phyloP scores from a whole-genome alignment of 2,888 invertebrate genomes.

The Phrixothrix hirtus region DNA sequence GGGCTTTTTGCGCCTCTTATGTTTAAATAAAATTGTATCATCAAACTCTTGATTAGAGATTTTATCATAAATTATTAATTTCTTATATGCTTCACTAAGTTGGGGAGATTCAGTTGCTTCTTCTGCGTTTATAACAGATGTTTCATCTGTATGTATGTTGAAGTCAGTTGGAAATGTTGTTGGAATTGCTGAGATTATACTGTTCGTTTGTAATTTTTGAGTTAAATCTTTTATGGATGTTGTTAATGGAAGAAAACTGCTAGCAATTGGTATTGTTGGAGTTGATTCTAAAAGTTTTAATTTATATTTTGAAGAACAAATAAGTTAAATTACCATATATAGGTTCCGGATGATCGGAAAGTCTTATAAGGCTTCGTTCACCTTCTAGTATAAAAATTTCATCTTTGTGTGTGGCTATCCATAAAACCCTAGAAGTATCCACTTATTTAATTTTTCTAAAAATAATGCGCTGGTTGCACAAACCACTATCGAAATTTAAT shows the following conservation, averaged over 20 bases:
- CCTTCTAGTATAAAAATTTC: constrained; percentile 86
- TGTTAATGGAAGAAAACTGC: constrained; percentile 36
- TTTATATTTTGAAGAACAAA: no score
- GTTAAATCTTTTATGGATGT: constrained; percentile 49
- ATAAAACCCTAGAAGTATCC: constrained; percentile 62
- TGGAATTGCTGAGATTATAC: constrained; percentile 46
- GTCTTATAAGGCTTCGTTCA: constrained; percentile 74
- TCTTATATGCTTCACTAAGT: constrained; percentile 52
- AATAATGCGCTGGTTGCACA: neutral
- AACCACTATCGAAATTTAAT: no score
- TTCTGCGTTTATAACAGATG: constrained; percentile 65
- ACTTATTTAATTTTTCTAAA: no score
- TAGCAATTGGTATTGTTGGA: constrained; percentile 17
- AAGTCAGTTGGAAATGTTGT: constrained; percentile 37
- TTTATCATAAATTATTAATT: constrained; percentile 69
- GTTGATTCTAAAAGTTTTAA: constrained; percentile 16
- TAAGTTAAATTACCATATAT: constrained; percentile 52
- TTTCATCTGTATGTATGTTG: constrained; percentile 55
- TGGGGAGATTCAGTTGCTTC: constrained; percentile 74
- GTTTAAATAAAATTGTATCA: constrained; percentile 69
- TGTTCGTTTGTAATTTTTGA: constrained; percentile 49
- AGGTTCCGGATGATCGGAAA: constrained; percentile 72
- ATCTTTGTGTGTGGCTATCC: constrained; percentile 66
- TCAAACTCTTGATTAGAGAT: constrained; percentile 75
- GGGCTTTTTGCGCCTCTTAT: constrained; percentile 58